Evolutionary conservation across 2,888 invertebrate genomes (phyloP).

Genomic region (Rotaria socialis): DNA sequence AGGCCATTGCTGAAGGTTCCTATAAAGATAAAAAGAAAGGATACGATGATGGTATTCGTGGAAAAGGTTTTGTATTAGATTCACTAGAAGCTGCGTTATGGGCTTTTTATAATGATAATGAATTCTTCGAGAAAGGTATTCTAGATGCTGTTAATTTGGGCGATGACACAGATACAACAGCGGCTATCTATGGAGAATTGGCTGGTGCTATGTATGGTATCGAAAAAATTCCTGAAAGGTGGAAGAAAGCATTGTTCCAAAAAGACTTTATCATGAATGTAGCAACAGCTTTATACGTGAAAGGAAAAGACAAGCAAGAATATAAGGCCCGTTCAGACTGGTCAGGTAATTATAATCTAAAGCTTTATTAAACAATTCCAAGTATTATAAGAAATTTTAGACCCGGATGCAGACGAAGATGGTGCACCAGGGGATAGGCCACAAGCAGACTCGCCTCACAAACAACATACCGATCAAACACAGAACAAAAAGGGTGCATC

Average conservation of each 20-base stretch:
- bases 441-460: neutral
- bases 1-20: neutral
- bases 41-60: neutral
- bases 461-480: neutral
- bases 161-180: slow-evolving; percentile 1
- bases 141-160: neutral
- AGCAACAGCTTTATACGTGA: neutral
- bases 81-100: neutral
- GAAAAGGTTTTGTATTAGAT: neutral
- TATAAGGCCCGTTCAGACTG: too few species aligned
- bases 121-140: neutral
- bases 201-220: neutral
- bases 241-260: neutral
- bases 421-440: neutral
- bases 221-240: neutral
- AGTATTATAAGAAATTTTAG: too few species aligned
- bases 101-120: neutral
- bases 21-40: neutral
- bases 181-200: neutral
- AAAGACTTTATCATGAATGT: neutral
- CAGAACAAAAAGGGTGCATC: neutral
- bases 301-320: neutral
- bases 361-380: too few species aligned
- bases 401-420: too few species aligned
- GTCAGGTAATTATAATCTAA: too few species aligned